Conservation (phyloP, 2,888 invertebrate genomes). For the Stenodera caucasica region DNA sequence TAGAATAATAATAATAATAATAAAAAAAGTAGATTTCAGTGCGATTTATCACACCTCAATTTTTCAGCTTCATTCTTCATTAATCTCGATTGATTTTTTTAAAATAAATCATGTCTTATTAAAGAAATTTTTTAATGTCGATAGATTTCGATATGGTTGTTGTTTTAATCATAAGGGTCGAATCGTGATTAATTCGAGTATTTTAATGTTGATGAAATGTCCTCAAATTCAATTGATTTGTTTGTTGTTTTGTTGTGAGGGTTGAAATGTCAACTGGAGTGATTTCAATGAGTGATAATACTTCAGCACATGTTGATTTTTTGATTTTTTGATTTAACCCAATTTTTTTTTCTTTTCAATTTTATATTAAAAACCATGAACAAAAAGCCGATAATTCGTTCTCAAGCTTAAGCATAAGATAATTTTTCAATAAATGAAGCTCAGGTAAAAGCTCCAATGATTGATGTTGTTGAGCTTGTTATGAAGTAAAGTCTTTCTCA, state of each 20-base stretch:
- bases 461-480: constrained; percentile 31
- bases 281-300: background rate
- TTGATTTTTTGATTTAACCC: background rate
- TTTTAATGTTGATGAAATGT: background rate
- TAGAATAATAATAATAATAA: constrained; percentile 29
- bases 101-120: constrained; percentile 16
- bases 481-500: constrained; percentile 2
- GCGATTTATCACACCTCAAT: constrained; percentile 36
- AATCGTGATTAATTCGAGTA: background rate
- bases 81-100: constrained; percentile 5
- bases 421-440: constrained; percentile 20
- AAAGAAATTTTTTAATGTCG: background rate
- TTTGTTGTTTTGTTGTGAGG: background rate
- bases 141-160: constrained; percentile 7
- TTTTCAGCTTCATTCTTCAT: constrained; percentile 9
- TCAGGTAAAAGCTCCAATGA: constrained; percentile 41
- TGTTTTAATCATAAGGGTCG: background rate
- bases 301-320: background rate
- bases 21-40: constrained; percentile 21
- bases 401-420: background rate
- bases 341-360: background rate
- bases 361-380: background rate
- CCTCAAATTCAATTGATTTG: background rate
- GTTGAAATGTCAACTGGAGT: constrained; percentile 8
- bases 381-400: background rate